Conservation (phyloP, 1,140 invertebrate genomes). For the Bicyclus anynana region DNA sequence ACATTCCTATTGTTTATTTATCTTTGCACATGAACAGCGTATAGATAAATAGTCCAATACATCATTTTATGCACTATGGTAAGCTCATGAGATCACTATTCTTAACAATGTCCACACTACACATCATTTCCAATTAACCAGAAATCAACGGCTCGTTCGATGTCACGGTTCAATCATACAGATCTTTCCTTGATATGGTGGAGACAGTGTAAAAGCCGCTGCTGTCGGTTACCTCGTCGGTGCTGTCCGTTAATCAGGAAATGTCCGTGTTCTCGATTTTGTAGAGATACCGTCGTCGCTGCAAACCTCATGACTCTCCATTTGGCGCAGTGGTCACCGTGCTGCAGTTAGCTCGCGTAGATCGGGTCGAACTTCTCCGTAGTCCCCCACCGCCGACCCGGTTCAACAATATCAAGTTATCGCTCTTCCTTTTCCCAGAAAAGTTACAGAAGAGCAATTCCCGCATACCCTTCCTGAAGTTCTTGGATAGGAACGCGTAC, state of each 20-base stretch:
- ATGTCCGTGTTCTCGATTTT: conserved; percentile 63
- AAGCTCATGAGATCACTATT: conserved; percentile 53
- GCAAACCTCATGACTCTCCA: conserved; percentile 71
- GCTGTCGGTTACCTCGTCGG: conserved; percentile 66
- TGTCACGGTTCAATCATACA: conserved; percentile 51
- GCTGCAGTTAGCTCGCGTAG: conserved; percentile 74
- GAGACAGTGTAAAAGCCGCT: conserved; percentile 61
- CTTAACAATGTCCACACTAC: conserved; percentile 10
- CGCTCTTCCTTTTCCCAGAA: conserved; percentile 61
- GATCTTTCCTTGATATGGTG: conserved; percentile 53
- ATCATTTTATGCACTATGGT: conserved; percentile 20
- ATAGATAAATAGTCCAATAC: conserved; percentile 8
- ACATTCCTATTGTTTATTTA: not conserved
- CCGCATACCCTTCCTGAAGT: conserved; percentile 84
- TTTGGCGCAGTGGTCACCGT: conserved; percentile 72
- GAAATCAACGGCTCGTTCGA: not conserved
- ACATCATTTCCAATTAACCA: not conserved
- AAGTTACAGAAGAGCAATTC: conserved; percentile 81
- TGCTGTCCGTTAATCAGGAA: conserved; percentile 74
- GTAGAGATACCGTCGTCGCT: conserved; percentile 57
- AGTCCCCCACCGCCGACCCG: conserved; percentile 59
- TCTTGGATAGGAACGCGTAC: conserved; percentile 90
- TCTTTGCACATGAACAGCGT: not conserved
- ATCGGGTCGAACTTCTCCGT: conserved; percentile 69
- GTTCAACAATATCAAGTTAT: conserved; percentile 65